Evolutionary conservation across 2,888 invertebrate genomes (phyloP).

Genomic region (Hypolimnas misippus): DNA sequence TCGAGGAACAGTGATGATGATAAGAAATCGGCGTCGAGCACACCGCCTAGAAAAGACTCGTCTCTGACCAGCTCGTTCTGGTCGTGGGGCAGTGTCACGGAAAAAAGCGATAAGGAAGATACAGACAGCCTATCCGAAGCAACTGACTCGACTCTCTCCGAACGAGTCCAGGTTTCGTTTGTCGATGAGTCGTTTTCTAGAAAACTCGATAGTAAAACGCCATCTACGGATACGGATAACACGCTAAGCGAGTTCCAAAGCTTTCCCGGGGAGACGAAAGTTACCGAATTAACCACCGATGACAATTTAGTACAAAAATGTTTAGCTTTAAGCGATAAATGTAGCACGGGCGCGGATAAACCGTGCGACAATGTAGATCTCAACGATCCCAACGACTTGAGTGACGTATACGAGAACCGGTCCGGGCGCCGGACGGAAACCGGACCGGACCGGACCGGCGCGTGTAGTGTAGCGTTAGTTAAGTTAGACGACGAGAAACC

Average conservation of each 20-base stretch:
- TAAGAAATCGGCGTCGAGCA: slow-evolving; percentile 68
- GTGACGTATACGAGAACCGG: slow-evolving; percentile 52
- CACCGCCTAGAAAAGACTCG: slow-evolving; percentile 76
- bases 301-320: slow-evolving; percentile 78
- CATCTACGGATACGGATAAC: slow-evolving; percentile 77
- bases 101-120: slow-evolving; percentile 60
- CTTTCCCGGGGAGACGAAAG: slow-evolving; percentile 60
- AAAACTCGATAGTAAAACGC: slow-evolving; percentile 75
- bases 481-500: slow-evolving; percentile 52
- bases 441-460: slow-evolving; percentile 36
- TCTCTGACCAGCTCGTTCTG: slow-evolving; percentile 75
- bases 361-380: slow-evolving; percentile 71
- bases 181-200: slow-evolving; percentile 77
- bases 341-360: slow-evolving; percentile 56
- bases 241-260: slow-evolving; percentile 77
- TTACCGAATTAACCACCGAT: slow-evolving; percentile 79
- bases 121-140: slow-evolving; percentile 70
- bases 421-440: slow-evolving; percentile 33
- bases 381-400: slow-evolving; percentile 72
- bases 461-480: slow-evolving; percentile 45
- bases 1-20: slow-evolving; percentile 77
- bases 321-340: slow-evolving; percentile 76
- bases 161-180: slow-evolving; percentile 75
- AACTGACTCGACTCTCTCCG: slow-evolving; percentile 75
- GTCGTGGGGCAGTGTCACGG: slow-evolving; percentile 74